Evolutionary conservation across 2,113 vertebrate genomes (phyloP).

Genomic region (Epinephelus lanceolatus): DNA sequence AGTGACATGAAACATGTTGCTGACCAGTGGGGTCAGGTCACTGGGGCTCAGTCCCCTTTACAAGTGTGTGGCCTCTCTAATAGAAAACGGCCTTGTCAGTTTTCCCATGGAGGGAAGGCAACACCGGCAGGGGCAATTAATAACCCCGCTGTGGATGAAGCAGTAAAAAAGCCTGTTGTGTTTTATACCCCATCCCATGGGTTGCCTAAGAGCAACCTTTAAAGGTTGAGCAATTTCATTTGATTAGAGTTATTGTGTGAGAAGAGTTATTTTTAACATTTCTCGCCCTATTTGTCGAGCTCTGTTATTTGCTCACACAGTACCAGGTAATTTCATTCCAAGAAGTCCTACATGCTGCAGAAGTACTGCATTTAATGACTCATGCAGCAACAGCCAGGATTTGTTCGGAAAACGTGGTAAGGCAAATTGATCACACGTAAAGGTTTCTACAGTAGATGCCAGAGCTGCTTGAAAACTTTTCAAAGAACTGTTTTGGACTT

Average conservation of each 20-base stretch:
- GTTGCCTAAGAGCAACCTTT: not conserved
- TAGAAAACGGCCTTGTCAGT: not conserved
- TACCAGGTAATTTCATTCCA: too few species aligned
- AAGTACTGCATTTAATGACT: not conserved
- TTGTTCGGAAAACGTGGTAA: not conserved
- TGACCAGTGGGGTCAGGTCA: not conserved
- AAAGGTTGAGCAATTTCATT: not conserved
- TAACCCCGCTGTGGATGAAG: not conserved
- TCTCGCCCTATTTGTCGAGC: not conserved
- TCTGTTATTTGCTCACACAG: not conserved
- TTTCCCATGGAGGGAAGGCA: not conserved
- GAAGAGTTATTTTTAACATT: not conserved
- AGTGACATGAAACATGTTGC: not conserved
- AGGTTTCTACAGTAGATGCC: not conserved
- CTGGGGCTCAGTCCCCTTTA: not conserved
- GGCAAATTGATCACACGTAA: not conserved
- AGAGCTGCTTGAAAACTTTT: not conserved
- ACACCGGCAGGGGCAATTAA: not conserved
- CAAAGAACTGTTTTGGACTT: not conserved
- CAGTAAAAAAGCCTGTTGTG: not conserved
- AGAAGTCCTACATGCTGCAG: not conserved
- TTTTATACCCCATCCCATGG: not conserved
- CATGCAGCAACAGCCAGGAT: not conserved
- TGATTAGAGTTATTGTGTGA: not conserved
- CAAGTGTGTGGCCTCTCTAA: not conserved